phyloP scores from a whole-genome alignment of 2,888 invertebrate genomes.

The Blera fallax region DNA sequence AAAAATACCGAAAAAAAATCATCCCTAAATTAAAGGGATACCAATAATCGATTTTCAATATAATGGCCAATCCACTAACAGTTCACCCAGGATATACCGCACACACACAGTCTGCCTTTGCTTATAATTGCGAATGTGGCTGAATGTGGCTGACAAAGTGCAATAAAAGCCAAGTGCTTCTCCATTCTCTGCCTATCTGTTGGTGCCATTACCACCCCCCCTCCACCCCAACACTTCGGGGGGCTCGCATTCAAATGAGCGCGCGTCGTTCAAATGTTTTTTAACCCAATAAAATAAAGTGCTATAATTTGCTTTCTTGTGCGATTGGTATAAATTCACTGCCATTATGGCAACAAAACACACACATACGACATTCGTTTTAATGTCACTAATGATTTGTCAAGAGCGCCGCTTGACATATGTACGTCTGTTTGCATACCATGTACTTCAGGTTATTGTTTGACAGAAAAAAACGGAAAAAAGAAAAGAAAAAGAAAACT shows the following conservation, averaged over 20 bases:
- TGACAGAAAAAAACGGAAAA: slow-evolving; percentile 4
- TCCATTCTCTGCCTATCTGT: neutral
- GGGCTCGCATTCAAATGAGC: slow-evolving; percentile 52
- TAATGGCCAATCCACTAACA: slow-evolving; percentile 10
- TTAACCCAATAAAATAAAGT: slow-evolving; percentile 66
- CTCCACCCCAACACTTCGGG: neutral
- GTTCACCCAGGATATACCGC: neutral
- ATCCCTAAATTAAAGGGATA: slow-evolving; percentile 22
- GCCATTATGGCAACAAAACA: slow-evolving; percentile 60
- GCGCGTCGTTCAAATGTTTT: slow-evolving; percentile 56
- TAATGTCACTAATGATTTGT: slow-evolving; percentile 69
- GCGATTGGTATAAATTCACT: slow-evolving; percentile 65
- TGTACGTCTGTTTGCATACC: neutral
- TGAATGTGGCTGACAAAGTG: slow-evolving; percentile 65
- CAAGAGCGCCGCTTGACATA: slow-evolving; percentile 54
- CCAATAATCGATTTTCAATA: slow-evolving; percentile 48
- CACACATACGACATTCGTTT: slow-evolving; percentile 47
- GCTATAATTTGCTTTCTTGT: slow-evolving; percentile 61
- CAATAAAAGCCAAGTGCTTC: slow-evolving; percentile 58
- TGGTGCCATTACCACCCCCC: neutral
- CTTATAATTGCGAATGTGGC: slow-evolving; percentile 32
- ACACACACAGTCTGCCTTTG: slow-evolving; percentile 40
- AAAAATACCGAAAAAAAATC: neutral
- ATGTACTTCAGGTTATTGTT: slow-evolving; percentile 48
- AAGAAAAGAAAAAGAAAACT: slow-evolving; percentile 1